These are phyloP conservation scores for Zelleria hepariella DNA, from an alignment of 2,888 invertebrate genomes.

Conservation along the genomic window DNA sequence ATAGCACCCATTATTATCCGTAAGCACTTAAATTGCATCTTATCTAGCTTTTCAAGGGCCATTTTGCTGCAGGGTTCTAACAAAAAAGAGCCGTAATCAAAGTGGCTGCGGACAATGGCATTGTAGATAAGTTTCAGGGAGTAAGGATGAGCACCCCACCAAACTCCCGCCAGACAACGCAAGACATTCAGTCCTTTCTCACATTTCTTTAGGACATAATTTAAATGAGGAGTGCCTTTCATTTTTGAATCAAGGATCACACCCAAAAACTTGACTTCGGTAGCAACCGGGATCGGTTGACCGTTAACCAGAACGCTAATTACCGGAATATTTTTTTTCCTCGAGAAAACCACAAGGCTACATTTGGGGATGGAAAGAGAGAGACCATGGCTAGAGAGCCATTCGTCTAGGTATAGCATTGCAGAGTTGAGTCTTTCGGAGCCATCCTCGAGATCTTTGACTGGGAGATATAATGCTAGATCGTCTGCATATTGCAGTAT, in stretches of 20 bases:
- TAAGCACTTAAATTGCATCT: conserved; percentile 17
- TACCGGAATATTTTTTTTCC: conserved; percentile 7
- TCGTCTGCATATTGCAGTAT: conserved; percentile 22
- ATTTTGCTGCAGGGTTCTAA: conserved; percentile 15
- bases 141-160: too few species aligned
- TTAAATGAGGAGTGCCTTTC: conserved; percentile 9
- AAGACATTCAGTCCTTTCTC: conserved; percentile 15
- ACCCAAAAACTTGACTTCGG: conserved; percentile 15
- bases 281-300: not conserved
- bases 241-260: conserved; percentile 12
- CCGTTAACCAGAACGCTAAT: not conserved
- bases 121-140: not conserved
- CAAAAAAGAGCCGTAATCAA: conserved; percentile 9
- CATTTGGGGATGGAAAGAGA: conserved; percentile 13
- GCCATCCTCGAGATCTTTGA: too few species aligned
- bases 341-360: conserved; percentile 11
- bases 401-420: conserved; percentile 1
- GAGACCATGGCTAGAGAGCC: conserved; percentile 11
- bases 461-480: conserved; percentile 12
- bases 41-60: conserved; percentile 6
- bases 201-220: conserved; percentile 12
- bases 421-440: conserved; percentile 8
- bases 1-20: conserved; percentile 18
- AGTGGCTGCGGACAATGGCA: not conserved
- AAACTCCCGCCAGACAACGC: conserved; percentile 10